These are phyloP conservation scores for Rhamnusium bicolor DNA, from an alignment of 2,888 invertebrate species.

Conservation along the genomic window DNA sequence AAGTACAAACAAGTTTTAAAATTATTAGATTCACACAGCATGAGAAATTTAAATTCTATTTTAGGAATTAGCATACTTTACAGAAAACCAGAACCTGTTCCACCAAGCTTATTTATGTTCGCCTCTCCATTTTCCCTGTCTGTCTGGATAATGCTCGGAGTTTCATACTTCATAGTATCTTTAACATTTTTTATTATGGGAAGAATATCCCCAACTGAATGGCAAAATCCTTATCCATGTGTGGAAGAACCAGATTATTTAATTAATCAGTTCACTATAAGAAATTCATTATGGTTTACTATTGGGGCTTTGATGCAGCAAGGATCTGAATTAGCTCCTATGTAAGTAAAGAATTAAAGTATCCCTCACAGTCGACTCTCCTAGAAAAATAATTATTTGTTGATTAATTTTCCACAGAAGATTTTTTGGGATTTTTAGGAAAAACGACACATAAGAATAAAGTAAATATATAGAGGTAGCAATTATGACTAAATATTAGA, in stretches of 20 bases:
- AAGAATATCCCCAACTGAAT: constrained; percentile 88
- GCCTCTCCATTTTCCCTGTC: constrained; percentile 87
- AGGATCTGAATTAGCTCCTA: constrained; percentile 90
- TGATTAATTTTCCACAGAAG: too few species aligned
- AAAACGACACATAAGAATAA: too few species aligned
- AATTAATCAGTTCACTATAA: constrained; percentile 87
- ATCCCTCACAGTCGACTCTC: too few species aligned
- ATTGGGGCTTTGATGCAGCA: constrained; percentile 89
- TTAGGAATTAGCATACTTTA: constrained; percentile 90
- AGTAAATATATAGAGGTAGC: too few species aligned
- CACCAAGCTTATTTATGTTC: constrained; percentile 93
- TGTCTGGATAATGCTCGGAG: constrained; percentile 89
- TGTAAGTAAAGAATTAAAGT: constrained; percentile 74
- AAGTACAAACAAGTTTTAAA: too few species aligned
- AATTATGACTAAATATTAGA: too few species aligned
- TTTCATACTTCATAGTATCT: constrained; percentile 87
- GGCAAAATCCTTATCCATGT: constrained; percentile 91
- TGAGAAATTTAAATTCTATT: constrained; percentile 17
- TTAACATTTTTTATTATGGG: constrained; percentile 85
- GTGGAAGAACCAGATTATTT: constrained; percentile 87
- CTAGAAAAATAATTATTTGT: too few species aligned
- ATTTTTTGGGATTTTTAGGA: too few species aligned
- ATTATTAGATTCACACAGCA: too few species aligned
- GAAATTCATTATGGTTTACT: constrained; percentile 92
- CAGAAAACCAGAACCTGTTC: constrained; percentile 87